phyloP scores from a whole-genome alignment of 2,888 invertebrate genomes.

The Thysanoteuthis rhombus region DNA sequence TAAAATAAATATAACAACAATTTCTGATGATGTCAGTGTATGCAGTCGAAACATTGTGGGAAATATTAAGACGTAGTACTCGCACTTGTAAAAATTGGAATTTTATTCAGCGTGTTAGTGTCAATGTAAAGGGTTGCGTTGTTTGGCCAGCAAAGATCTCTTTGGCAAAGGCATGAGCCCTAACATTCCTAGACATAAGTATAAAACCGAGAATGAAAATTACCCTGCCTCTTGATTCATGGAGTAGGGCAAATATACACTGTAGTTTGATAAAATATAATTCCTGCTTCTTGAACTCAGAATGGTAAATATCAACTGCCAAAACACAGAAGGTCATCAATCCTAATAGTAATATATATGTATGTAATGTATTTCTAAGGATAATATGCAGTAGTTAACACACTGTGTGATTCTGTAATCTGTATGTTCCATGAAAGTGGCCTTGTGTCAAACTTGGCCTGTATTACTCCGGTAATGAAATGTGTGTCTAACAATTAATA shows the following conservation, averaged over 20 bases:
- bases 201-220: no score
- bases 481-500: neutral
- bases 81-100: no score
- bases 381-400: neutral
- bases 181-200: no score
- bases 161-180: no score
- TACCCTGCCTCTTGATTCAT: neutral
- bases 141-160: no score
- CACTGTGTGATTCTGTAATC: neutral
- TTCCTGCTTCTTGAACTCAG: neutral
- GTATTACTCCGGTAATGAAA: neutral
- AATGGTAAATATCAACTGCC: neutral
- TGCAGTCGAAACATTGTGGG: no score
- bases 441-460: neutral
- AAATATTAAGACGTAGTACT: no score
- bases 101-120: no score
- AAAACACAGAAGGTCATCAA: neutral
- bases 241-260: neutral
- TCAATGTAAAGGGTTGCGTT: no score
- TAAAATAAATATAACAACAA: no score
- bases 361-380: neutral
- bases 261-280: neutral
- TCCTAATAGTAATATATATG: neutral
- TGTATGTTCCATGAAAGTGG: neutral
- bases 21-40: no score